Evolutionary conservation across 2,113 vertebrate genomes (phyloP), one percentile per base, ranked within the genome.

Genomic region (Sphyrna mokarran): DNA sequence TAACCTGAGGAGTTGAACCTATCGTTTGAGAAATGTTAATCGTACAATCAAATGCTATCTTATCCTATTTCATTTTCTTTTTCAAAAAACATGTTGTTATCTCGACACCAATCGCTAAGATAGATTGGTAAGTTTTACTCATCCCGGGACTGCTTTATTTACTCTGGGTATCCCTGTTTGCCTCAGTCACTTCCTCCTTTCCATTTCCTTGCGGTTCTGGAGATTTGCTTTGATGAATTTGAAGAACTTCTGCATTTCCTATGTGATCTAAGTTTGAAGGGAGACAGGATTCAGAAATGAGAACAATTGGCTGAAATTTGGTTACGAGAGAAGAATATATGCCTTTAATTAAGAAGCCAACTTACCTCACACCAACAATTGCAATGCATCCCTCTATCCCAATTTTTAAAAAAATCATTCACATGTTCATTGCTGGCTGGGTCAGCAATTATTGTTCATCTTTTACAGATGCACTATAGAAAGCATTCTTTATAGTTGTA

Each of bases 221-320:
- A 69, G 85, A 11, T 18, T 95, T 54, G 23, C 3, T 96, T 23
- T 78, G 2, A 11, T 96, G 96, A 95, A 98, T 63, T 94, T 96
- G 97, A 86, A 98, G 97, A 66, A 98, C 97, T 96, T 98, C 97
- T 66, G 97, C 97, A 33, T 96, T 97, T 76, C 97, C 97, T 23
- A 97, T 96, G 72, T 54, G 96, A 94, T 96, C 97, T 97, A 97
- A n/a, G 96, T 23, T 13, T 61, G 7, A 94, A 70, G 61, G 87
- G 43, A 90, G 13, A 63, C 58, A 90, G 1, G 26, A 29, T 58
- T 90, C 54, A 90, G 22, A 33, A 90, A 63, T 54, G 54, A 54
- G 11, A n/a, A 63, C 22, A 2, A 26, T 43, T 69, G 22, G 43
- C 48, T 83, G 37, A 40, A 83, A 43, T 40, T 83, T 83, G 20